A percentile compares a stretch with the other conserved stretches of the same genome.
These are phyloP conservation scores for Noturus placidus DNA, from an alignment of 2,113 vertebrate genomes.

Conservation along the genomic window DNA sequence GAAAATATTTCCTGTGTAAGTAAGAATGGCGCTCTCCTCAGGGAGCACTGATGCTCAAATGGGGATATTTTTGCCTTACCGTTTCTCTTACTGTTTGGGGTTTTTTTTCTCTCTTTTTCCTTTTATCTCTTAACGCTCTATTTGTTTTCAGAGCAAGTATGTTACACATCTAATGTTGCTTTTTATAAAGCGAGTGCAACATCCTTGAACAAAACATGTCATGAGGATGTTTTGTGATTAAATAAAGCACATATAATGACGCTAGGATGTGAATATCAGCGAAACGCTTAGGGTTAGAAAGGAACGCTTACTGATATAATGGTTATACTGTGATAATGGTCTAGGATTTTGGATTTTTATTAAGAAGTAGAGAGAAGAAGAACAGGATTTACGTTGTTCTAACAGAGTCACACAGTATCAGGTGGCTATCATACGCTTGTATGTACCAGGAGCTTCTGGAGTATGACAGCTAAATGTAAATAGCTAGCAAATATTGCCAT, in stretches of 20 bases:
- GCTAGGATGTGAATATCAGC: background rate
- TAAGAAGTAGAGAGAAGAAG: background rate
- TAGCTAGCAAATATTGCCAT: background rate
- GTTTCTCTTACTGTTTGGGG: background rate
- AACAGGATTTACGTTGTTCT: background rate
- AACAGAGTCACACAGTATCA: background rate
- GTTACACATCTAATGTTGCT: background rate
- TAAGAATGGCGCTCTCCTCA: conserved; percentile 48
- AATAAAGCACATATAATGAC: background rate
- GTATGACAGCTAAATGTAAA: background rate
- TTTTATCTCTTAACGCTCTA: background rate
- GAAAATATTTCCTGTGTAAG: conserved; percentile 29
- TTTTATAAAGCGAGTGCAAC: background rate
- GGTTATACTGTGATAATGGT: background rate
- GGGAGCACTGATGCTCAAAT: conserved; percentile 23
- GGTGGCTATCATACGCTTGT: background rate
- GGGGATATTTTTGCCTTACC: background rate
- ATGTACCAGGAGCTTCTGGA: background rate
- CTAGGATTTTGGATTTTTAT: background rate
- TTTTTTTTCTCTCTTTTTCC: background rate
- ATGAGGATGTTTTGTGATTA: background rate
- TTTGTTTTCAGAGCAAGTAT: background rate
- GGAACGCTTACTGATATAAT: background rate
- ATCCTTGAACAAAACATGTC: background rate
- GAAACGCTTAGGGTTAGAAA: background rate